These are phyloP conservation scores for Percina caprodes DNA, from an alignment of 2,113 vertebrate species.

Conservation along the genomic window DNA sequence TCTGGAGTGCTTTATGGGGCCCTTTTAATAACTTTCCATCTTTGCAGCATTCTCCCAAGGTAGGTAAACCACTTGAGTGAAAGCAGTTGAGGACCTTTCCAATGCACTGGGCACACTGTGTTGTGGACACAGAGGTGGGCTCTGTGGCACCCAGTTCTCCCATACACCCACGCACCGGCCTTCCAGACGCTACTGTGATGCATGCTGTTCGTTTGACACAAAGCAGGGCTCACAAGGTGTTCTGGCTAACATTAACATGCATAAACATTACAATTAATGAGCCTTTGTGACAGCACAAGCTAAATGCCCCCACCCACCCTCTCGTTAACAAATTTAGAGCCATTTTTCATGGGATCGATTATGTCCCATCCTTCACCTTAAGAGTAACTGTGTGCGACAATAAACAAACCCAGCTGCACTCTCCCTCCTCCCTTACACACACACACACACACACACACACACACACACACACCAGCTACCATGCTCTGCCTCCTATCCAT, in stretches of 20 bases:
- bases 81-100: conserved; percentile 41
- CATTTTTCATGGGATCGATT: conserved; percentile 61
- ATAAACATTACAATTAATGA: conserved; percentile 78
- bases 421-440: background rate
- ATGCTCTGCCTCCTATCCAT: conserved; percentile 33
- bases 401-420: conserved; percentile 63
- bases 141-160: conserved; percentile 38
- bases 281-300: conserved; percentile 48
- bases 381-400: conserved; percentile 23
- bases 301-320: conserved; percentile 32
- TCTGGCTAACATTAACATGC: conserved; percentile 73
- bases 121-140: conserved; percentile 30
- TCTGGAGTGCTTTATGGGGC: conserved; percentile 16
- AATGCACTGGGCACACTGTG: conserved; percentile 1
- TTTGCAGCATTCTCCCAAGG: conserved; percentile 31
- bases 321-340: conserved; percentile 45
- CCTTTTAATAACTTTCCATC: conserved; percentile 50
- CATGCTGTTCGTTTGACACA: conserved; percentile 58
- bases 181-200: conserved; percentile 27
- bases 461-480: conserved; percentile 22
- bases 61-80: conserved; percentile 35
- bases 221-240: conserved; percentile 63
- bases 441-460: background rate
- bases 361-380: conserved; percentile 14
- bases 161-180: background rate